Conservation (phyloP, 2,113 vertebrate species). For the Phalacrocorax aristotelis region DNA sequence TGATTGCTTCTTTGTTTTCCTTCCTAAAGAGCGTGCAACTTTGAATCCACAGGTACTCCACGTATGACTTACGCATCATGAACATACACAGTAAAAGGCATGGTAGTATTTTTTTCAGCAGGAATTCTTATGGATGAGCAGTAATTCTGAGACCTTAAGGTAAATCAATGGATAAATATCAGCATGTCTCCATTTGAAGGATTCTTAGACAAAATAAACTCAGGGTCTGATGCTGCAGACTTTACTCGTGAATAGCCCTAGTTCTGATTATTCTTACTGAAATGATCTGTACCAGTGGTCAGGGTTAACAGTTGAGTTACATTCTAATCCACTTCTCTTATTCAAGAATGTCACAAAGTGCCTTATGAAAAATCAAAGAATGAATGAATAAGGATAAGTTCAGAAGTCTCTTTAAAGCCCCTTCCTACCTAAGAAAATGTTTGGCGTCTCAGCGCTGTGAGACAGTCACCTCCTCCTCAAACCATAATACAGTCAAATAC, state of each 20-base stretch:
- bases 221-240: background rate
- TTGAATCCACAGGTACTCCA: conserved; percentile 54
- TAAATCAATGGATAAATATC: background rate
- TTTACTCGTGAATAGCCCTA: background rate
- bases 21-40: background rate
- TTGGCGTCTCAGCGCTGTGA: background rate
- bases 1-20: background rate
- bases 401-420: background rate
- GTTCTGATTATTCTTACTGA: background rate
- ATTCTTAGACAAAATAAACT: background rate
- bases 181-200: background rate
- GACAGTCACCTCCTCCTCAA: background rate
- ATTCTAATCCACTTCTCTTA: background rate
- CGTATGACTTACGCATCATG: background rate
- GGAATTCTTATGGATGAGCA: background rate
- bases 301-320: background rate
- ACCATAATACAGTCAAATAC: background rate
- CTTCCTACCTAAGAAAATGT: background rate
- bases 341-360: background rate
- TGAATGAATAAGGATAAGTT: background rate
- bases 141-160: background rate
- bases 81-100: background rate
- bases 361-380: background rate
- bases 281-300: background rate
- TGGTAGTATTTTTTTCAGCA: background rate